These are phyloP conservation scores for Panzeria rudis DNA, from an alignment of 2,888 invertebrate genomes.

Conservation along the genomic window DNA sequence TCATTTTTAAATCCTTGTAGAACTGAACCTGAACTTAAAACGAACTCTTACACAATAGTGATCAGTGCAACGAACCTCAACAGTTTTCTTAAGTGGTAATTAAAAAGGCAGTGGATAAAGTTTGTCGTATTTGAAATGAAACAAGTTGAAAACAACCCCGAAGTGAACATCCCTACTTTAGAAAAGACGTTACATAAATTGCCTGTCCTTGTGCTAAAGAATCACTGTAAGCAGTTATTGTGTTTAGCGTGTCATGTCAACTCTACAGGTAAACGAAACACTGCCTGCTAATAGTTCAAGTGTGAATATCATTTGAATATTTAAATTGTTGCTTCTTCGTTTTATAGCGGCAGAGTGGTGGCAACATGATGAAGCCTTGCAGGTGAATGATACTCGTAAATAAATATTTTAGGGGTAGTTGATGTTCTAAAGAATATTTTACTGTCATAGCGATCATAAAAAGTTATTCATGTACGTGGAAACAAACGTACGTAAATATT, in stretches of 20 bases:
- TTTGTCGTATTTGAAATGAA: slow-evolving; percentile 13
- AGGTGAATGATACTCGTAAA: slow-evolving; percentile 68
- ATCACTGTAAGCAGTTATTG: slow-evolving; percentile 53
- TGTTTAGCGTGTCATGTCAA: slow-evolving; percentile 36
- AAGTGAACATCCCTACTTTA: background rate
- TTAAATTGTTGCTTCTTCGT: slow-evolving; percentile 54
- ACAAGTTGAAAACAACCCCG: slow-evolving; percentile 50
- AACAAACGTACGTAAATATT: too few relatives aligned
- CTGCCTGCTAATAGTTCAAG: slow-evolving; percentile 63
- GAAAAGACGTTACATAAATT: slow-evolving; percentile 67
- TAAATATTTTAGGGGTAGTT: slow-evolving; percentile 50
- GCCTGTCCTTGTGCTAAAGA: slow-evolving; percentile 26
- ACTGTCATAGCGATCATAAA: background rate
- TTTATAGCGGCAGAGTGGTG: slow-evolving; percentile 16
- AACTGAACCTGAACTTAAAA: slow-evolving; percentile 40
- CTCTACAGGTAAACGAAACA: slow-evolving; percentile 51
- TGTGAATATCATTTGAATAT: slow-evolving; percentile 70
- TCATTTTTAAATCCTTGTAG: slow-evolving; percentile 60
- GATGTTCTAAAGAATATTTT: slow-evolving; percentile 30
- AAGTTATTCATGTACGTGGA: background rate
- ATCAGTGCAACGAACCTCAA: slow-evolving; percentile 55
- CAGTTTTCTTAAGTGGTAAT: slow-evolving; percentile 61
- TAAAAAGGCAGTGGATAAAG: slow-evolving; percentile 34
- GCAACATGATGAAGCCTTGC: slow-evolving; percentile 1
- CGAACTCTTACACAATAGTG: slow-evolving; percentile 10